A percentile compares a stretch with the other conserved stretches of the same genome.
These are phyloP conservation scores for Sceloporus tristichus DNA, from an alignment of 2,113 vertebrate species.

Conservation along the genomic window DNA sequence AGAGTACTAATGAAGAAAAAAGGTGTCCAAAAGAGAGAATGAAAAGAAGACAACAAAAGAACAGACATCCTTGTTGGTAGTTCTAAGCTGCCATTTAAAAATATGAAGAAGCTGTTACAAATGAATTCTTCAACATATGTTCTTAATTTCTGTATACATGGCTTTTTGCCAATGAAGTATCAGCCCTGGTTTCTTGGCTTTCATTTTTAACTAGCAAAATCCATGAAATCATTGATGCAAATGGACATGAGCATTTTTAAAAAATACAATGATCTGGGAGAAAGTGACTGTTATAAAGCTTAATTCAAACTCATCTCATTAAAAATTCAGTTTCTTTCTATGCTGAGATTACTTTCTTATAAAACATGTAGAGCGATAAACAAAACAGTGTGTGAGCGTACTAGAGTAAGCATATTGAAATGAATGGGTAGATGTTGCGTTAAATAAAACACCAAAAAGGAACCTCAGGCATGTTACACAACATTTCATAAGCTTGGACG, in stretches of 20 bases:
- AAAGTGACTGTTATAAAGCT: slow-evolving; percentile 71
- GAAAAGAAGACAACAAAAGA: slow-evolving; percentile 44
- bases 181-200: slow-evolving; percentile 81
- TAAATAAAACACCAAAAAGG: slow-evolving; percentile 51
- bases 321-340: slow-evolving; percentile 38
- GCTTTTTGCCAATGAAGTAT: slow-evolving; percentile 81
- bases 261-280: slow-evolving; percentile 69
- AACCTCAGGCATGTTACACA: slow-evolving; percentile 60
- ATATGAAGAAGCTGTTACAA: slow-evolving; percentile 83
- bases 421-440: slow-evolving; percentile 42
- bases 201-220: slow-evolving; percentile 84
- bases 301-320: slow-evolving; percentile 55
- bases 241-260: slow-evolving; percentile 71
- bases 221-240: slow-evolving; percentile 83
- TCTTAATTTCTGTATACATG: slow-evolving; percentile 83
- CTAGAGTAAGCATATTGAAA: slow-evolving; percentile 69
- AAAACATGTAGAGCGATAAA: slow-evolving; percentile 66
- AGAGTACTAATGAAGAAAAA: slow-evolving; percentile 3
- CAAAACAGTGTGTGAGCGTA: slow-evolving; percentile 63
- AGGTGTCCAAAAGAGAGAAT: neutral
- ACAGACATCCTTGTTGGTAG: slow-evolving; percentile 79
- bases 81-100: slow-evolving; percentile 78
- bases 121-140: slow-evolving; percentile 85
- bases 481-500: slow-evolving; percentile 58
- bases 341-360: slow-evolving; percentile 66